Evolutionary conservation across 2,888 invertebrate species (phyloP).

Genomic region (Platerodrilus igneus): DNA sequence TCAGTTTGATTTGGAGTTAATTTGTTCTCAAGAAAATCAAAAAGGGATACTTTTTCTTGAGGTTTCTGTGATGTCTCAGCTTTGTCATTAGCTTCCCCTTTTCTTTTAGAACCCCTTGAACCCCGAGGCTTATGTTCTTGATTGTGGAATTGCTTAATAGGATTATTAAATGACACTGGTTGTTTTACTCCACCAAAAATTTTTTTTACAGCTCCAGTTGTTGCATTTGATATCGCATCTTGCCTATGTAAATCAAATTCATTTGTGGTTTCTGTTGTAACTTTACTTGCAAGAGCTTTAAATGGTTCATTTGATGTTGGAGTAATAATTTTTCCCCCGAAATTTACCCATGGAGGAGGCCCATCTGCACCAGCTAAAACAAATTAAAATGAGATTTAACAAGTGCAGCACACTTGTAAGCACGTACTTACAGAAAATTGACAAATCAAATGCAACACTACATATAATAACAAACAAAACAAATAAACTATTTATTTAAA

Average conservation of each 20-base stretch:
- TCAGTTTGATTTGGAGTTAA: constrained; percentile 56
- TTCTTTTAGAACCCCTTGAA: constrained; percentile 18
- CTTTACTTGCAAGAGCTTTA: constrained; percentile 61
- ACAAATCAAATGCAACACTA: no score
- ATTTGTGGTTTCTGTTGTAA: constrained; percentile 58
- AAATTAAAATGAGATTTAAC: no score
- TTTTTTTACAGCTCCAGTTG: constrained; percentile 58
- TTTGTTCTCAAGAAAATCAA: constrained; percentile 80
- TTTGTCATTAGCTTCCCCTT: constrained; percentile 21
- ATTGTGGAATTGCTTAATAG: constrained; percentile 12
- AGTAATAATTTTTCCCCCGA: constrained; percentile 71
- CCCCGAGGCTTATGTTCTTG: constrained; percentile 49
- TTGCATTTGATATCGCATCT: constrained; percentile 85
- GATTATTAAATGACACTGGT: constrained; percentile 9
- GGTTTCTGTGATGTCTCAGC: constrained; percentile 61
- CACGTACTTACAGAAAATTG: no score
- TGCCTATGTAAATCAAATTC: constrained; percentile 88
- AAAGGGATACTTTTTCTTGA: constrained; percentile 72
- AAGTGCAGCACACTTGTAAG: no score
- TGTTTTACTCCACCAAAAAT: constrained; percentile 51
- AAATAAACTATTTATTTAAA: not conserved
- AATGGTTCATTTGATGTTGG: constrained; percentile 59
- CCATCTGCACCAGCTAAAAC: constrained; percentile 64
- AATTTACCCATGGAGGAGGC: constrained; percentile 88
- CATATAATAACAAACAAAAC: no score